Percentiles rank a stretch among this genome's conserved stretches.
phyloP scores from a whole-genome alignment of 2,113 vertebrate species.

The Notechis scutatus region DNA sequence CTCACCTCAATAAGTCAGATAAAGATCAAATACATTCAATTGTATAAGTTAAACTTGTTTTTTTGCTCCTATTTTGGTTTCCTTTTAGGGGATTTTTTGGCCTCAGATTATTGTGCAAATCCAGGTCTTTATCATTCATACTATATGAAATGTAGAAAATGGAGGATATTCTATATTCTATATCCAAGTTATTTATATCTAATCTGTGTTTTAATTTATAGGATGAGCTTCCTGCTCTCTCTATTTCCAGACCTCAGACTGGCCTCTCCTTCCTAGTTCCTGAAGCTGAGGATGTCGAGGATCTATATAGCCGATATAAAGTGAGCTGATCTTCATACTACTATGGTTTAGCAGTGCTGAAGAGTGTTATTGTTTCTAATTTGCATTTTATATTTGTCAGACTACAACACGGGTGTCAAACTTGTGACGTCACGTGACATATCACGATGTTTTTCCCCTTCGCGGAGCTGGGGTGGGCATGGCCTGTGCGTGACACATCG shows the following conservation, averaged over 20 bases:
- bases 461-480: too few species aligned
- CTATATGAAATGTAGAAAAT: background rate
- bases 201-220: conserved; percentile 40
- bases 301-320: conserved; percentile 91
- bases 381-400: background rate
- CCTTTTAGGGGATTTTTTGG: background rate
- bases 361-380: background rate
- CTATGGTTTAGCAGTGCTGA: background rate
- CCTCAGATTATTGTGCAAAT: background rate
- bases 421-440: too few species aligned
- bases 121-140: background rate
- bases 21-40: background rate
- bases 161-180: background rate
- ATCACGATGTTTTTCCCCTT: too few species aligned
- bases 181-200: background rate
- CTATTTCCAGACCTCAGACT: conserved; percentile 82
- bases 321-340: conserved; percentile 51
- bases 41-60: background rate
- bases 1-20: background rate
- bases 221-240: conserved; percentile 82
- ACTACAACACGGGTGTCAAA: background rate
- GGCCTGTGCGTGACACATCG: too few species aligned
- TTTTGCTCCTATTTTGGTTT: background rate
- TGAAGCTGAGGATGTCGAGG: conserved; percentile 88
- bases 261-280: conserved; percentile 86